phyloP scores from a whole-genome alignment of 2,888 invertebrate species.

The Pyrochroa serraticornis region DNA sequence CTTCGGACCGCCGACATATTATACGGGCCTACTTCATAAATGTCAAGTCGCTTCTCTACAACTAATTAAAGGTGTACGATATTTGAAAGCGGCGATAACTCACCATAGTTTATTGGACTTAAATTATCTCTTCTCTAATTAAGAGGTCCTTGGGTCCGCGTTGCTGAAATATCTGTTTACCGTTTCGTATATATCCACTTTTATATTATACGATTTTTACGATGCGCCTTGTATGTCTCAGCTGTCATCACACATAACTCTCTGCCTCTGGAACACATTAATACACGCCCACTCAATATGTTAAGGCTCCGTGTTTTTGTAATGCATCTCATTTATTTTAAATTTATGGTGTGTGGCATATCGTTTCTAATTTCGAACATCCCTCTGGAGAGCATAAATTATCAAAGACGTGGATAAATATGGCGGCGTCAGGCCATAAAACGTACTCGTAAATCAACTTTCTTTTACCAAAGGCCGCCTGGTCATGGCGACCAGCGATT shows the following conservation, averaged over 20 bases:
- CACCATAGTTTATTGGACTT: conserved; percentile 49
- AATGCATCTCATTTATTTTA: conserved; percentile 55
- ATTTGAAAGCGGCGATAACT: conserved; percentile 52
- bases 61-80: conserved; percentile 56
- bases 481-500: no score
- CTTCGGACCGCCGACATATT: conserved; percentile 44
- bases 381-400: conserved; percentile 45
- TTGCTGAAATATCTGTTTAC: conserved; percentile 48
- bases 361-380: conserved; percentile 52
- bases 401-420: conserved; percentile 45
- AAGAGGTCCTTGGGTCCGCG: conserved; percentile 46
- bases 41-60: conserved; percentile 51
- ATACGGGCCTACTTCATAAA: conserved; percentile 54
- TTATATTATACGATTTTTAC: conserved; percentile 41
- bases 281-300: conserved; percentile 55
- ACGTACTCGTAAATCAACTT: conserved; percentile 44
- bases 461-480: conserved; percentile 38
- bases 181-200: conserved; percentile 37
- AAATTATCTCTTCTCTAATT: conserved; percentile 47
- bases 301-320: conserved; percentile 53
- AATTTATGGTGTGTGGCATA: conserved; percentile 54
- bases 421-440: conserved; percentile 41
- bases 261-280: conserved; percentile 53
- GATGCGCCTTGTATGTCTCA: conserved; percentile 48
- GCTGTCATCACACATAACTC: conserved; percentile 51